Percentiles rank a stretch among this genome's conserved stretches.
Evolutionary conservation across 1,140 invertebrate genomes (phyloP).

Genomic region (Hyposmocoma kahamanoa): DNA sequence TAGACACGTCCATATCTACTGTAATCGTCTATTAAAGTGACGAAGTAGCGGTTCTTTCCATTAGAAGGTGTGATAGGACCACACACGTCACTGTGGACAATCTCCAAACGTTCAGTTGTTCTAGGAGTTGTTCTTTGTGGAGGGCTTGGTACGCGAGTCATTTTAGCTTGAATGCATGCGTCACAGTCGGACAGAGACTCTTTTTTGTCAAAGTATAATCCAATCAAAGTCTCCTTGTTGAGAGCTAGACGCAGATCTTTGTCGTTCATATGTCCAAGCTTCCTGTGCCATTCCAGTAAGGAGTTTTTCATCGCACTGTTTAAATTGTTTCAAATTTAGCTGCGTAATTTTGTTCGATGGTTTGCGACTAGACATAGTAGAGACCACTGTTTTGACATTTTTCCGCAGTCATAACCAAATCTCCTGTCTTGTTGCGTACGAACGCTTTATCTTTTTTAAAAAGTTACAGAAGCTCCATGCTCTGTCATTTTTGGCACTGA

Average conservation of each 20-base stretch:
- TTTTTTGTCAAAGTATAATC: background rate
- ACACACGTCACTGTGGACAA: slow-evolving; percentile 31
- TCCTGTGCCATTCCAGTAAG: background rate
- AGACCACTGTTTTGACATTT: background rate
- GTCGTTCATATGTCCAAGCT: background rate
- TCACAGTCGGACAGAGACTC: background rate
- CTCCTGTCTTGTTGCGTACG: background rate
- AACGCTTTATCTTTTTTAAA: slow-evolving; percentile 2
- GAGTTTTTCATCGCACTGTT: background rate
- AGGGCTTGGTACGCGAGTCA: background rate
- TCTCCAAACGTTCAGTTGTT: slow-evolving; percentile 12
- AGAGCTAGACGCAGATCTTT: background rate
- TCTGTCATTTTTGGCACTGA: slow-evolving; percentile 4
- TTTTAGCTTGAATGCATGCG: background rate
- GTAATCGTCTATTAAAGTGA: slow-evolving; percentile 34
- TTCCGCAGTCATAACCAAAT: background rate
- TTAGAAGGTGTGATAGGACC: slow-evolving; percentile 16
- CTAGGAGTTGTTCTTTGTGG: background rate
- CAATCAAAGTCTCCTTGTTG: background rate
- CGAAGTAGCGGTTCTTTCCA: slow-evolving; percentile 26
- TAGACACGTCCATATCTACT: slow-evolving; percentile 35
- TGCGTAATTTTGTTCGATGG: background rate
- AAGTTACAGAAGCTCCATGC: background rate
- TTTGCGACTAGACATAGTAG: slow-evolving; percentile 2
- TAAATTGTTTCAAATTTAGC: background rate